Evolutionary conservation across 2,888 invertebrate species (phyloP).

Genomic region (Eristalis intricaria): DNA sequence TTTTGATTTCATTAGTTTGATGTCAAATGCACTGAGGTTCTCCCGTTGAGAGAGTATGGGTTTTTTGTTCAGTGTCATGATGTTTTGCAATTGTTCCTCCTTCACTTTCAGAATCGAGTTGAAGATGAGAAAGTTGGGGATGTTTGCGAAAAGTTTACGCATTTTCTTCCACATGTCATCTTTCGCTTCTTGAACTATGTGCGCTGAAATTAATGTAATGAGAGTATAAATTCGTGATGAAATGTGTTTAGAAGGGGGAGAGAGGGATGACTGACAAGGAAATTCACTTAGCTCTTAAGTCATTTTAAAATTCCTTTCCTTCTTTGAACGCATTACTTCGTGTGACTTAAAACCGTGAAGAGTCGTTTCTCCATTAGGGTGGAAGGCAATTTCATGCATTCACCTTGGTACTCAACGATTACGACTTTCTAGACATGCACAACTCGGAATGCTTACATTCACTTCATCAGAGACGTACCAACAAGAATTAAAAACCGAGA

Average conservation of each 20-base stretch:
- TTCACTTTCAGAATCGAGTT: constrained; percentile 77
- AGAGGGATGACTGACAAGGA: neutral
- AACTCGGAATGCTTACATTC: too few relatives aligned
- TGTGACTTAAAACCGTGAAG: too few relatives aligned
- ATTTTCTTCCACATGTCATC: constrained; percentile 77
- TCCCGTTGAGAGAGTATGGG: constrained; percentile 58
- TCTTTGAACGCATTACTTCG: too few relatives aligned
- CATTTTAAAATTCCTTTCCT: too few relatives aligned
- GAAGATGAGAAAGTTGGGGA: constrained; percentile 78
- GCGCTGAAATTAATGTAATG: constrained; percentile 60
- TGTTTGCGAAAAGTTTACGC: constrained; percentile 76
- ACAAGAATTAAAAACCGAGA: too few relatives aligned
- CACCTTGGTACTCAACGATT: too few relatives aligned
- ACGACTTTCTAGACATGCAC: too few relatives aligned
- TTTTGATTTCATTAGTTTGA: constrained; percentile 77
- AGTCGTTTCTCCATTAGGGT: too few relatives aligned
- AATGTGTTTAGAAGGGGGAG: neutral
- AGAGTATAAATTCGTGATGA: neutral
- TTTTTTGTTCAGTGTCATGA: constrained; percentile 76
- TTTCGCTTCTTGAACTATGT: constrained; percentile 75
- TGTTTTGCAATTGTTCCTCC: constrained; percentile 78
- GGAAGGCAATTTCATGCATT: too few relatives aligned
- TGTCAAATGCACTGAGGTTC: constrained; percentile 75
- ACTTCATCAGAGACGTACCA: too few relatives aligned
- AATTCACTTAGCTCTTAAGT: too few relatives aligned